These are phyloP conservation scores for Ormyrus thymus DNA, from an alignment of 2,888 invertebrate genomes.

Conservation along the genomic window DNA sequence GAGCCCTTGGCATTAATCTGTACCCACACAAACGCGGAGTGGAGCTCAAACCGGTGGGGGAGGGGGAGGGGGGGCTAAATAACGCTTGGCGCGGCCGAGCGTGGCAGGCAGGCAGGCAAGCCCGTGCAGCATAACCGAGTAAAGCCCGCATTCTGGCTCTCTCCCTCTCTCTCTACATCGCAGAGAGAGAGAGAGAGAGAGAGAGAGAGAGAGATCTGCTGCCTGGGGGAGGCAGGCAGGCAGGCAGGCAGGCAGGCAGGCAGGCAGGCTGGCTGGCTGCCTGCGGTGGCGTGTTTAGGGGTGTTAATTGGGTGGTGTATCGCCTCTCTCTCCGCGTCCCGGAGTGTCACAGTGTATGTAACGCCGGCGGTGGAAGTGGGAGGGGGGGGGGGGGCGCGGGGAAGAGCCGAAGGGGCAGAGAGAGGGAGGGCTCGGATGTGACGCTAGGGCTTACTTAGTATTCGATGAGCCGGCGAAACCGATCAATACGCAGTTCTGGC, in stretches of 20 bases:
- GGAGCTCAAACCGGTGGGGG: background rate
- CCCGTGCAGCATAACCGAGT: constrained; percentile 39
- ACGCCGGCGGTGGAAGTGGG: constrained; percentile 24
- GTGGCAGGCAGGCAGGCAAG: constrained; percentile 19
- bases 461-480: constrained; percentile 68
- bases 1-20: constrained; percentile 44
- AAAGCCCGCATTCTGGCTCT: constrained; percentile 49
- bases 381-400: background rate
- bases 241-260: constrained; percentile 3
- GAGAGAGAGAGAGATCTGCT: constrained; percentile 14
- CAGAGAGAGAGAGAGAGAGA: constrained; percentile 6
- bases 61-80: constrained; percentile 44
- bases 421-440: constrained; percentile 40
- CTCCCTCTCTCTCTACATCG: constrained; percentile 22
- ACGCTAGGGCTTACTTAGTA: constrained; percentile 64
- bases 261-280: constrained; percentile 45
- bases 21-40: background rate
- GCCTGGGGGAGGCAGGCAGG: constrained; percentile 30
- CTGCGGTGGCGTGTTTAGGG: constrained; percentile 69
- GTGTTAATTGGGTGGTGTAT: constrained; percentile 71
- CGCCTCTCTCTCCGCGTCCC: constrained; percentile 59
- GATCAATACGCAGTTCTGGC: constrained; percentile 69
- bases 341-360: constrained; percentile 65
- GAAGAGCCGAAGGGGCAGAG: background rate
- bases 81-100: constrained; percentile 39